Conservation (phyloP, 2,113 vertebrate genomes). For the Pleuronectes platessa region DNA sequence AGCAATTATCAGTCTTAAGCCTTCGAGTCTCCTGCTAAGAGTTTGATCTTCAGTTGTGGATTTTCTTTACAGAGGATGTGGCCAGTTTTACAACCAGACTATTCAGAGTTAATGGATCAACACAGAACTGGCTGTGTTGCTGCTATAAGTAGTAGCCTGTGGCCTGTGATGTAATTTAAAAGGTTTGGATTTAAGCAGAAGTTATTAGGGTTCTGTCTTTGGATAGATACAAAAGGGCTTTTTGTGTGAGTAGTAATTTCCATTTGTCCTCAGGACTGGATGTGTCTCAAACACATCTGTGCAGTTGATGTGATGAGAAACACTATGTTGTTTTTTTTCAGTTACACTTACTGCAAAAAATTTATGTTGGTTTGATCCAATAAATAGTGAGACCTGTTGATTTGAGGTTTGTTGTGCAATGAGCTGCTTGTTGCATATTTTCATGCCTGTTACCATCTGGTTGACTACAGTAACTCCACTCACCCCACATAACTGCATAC, state of each 20-base stretch:
- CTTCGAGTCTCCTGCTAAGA: not conserved
- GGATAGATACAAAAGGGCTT: too few species aligned
- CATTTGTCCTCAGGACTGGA: conserved; percentile 10
- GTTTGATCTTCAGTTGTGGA: not conserved
- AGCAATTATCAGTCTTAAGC: not conserved
- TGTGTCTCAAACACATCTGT: conserved; percentile 33
- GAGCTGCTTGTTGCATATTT: conserved; percentile 43
- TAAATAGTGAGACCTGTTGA: not conserved
- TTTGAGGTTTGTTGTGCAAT: conserved; percentile 14
- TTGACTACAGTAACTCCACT: conserved; percentile 1
- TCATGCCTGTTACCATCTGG: conserved; percentile 12
- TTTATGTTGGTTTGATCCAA: not conserved
- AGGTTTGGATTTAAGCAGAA: too few species aligned
- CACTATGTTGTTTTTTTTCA: conserved; percentile 17
- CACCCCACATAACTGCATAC: conserved; percentile 15
- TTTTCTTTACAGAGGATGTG: too few species aligned
- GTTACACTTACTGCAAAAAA: not conserved
- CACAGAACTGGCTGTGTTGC: too few species aligned
- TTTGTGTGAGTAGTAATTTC: conserved; percentile 29
- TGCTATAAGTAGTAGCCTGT: too few species aligned
- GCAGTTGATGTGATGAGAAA: conserved; percentile 37
- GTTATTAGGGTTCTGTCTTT: too few species aligned
- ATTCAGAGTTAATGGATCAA: too few species aligned
- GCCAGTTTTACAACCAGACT: too few species aligned
- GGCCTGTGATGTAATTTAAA: too few species aligned